Base-by-base conservation (phyloP, 2,888 invertebrate species). In the Carcina quercana region DNA sequence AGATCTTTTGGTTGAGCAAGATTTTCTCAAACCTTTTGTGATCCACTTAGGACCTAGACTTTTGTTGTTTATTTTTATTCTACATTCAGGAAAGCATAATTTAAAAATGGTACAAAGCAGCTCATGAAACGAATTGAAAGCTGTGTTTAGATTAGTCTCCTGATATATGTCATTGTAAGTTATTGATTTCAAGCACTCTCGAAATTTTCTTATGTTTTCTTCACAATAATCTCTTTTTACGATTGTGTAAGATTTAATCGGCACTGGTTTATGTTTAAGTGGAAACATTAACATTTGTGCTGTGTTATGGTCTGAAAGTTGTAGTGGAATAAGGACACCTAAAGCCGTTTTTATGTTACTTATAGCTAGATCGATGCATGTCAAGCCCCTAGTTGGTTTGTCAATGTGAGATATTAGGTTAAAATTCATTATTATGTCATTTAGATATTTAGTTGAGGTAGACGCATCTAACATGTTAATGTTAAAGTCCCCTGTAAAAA, bases 271-370 rank as follows among this genome's bases (percentile, higher is more conserved):
- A 6, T 7, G 3, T 15, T 15, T 13, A 1, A 33, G 3, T 3
- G 28, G 17, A 25, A 28, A 33, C 1, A 3, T 8, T 10, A 33
- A 8, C 2, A 24, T 11, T 13, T 33, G 33, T 1, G 28, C 21
- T 2, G 33, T 33, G 15, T 32, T 10, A 19, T 33, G 33, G n/a
- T 28, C 33, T 7, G 33, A 33, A 2, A 33, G 14, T 7, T 28
- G 13, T 7, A 33, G 13, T n/a, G n/a, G n/a, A n/a, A n/a, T n/a
- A n/a, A n/a, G n/a, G n/a, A n/a, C n/a, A n/a, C n/a, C n/a, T n/a
- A n/a, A n/a, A n/a, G n/a, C n/a, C n/a, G n/a, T n/a, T n/a, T n/a
- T n/a, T n/a, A n/a, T n/a, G n/a, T n/a, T n/a, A n/a, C n/a, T n/a
- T n/a, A n/a, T n/a, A n/a, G n/a, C 1, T 13, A 3, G 1, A 7